Conservation (phyloP, 2,113 vertebrate species). For the Syngnathus floridae region DNA sequence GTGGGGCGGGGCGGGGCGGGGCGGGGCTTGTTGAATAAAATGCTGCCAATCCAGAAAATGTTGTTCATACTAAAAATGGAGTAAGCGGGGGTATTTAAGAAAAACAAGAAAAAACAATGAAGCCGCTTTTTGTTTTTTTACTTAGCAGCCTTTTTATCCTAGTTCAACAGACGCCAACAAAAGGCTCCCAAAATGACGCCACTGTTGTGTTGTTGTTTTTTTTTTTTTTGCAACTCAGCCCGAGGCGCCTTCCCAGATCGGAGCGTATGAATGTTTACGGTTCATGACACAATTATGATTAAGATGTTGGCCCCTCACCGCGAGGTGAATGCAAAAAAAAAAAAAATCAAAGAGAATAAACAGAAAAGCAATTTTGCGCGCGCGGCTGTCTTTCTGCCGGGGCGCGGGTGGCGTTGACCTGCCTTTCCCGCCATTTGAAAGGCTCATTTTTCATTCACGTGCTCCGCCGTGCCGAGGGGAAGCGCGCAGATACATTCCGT, state of each 20-base stretch:
- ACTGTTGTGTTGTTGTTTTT: background rate
- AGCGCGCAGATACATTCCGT: background rate
- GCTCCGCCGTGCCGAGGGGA: background rate
- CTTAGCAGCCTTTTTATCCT: background rate
- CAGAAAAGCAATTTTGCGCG: constrained; percentile 44
- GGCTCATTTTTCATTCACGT: background rate
- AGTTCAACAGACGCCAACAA: background rate
- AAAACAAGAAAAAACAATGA: no score
- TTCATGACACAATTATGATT: constrained; percentile 59
- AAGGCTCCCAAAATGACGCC: background rate
- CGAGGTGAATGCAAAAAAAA: background rate
- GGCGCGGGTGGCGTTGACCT: constrained; percentile 24
- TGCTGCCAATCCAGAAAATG: no score
- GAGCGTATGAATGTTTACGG: constrained; percentile 47
- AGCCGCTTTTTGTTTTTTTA: background rate
- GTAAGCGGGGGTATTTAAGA: no score
- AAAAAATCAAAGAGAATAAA: background rate
- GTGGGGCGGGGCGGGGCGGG: no score
- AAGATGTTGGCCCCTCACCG: constrained; percentile 49
- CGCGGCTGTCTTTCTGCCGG: constrained; percentile 28
- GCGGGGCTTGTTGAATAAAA: background rate
- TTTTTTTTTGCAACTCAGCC: constrained; percentile 15
- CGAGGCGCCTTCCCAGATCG: constrained; percentile 28
- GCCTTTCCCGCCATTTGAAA: constrained; percentile 12
- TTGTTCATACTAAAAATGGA: no score